Base-by-base conservation (phyloP, 2,888 invertebrate genomes). In the Cylindroiulus punctatus region DNA sequence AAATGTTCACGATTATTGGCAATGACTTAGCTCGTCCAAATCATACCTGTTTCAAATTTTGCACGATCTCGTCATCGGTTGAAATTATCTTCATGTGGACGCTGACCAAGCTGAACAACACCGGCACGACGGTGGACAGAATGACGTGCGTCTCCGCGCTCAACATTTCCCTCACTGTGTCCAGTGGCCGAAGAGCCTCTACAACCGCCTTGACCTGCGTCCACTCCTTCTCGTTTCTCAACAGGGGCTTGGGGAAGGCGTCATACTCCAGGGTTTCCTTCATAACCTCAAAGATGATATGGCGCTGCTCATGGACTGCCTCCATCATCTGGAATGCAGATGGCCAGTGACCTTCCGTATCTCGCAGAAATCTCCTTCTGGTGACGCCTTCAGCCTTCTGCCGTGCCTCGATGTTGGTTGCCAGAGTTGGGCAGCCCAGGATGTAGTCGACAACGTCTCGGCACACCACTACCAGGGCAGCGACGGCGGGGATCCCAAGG, bases 51-150 rank as follows among this genome's bases (percentile, higher is more conserved):
- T 83, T 83, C 44, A 83, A 40, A 47, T 83, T 83, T 26, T 22
- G 44, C 44, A 83, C 83, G 4, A 83, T 19, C 14, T 83, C 83
- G 12, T 83, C 44, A 26, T 83, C 83, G 22, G 14, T 26, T 14
- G 5, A 1, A 12, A 0, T 22, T 0, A 47, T 42, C 40, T 83
- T 42, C 83, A 83, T 44, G 44, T 83, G 83, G 14, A 83, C 83
- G 40, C 83, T 83, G 22, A 83, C 83, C 14, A 83, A 26, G 44
- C 83, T 83, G 44, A 83, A 83, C 40, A 83, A 26, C 42, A 83
- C 44, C 2, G 83, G 83, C 42, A 83, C 83, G 2, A 83, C 83
- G 12, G 83, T 83, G 44, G 83, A 83, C 42, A 83, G 17, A n/a
- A 42, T 40, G 26, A 83, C 83, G 5, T 83, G 40, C 17, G 83